Percentiles rank a stretch among this genome's conserved stretches.
phyloP scores from a whole-genome alignment of 2,797 vertebrate species.

The Gadopsis marmoratus region DNA sequence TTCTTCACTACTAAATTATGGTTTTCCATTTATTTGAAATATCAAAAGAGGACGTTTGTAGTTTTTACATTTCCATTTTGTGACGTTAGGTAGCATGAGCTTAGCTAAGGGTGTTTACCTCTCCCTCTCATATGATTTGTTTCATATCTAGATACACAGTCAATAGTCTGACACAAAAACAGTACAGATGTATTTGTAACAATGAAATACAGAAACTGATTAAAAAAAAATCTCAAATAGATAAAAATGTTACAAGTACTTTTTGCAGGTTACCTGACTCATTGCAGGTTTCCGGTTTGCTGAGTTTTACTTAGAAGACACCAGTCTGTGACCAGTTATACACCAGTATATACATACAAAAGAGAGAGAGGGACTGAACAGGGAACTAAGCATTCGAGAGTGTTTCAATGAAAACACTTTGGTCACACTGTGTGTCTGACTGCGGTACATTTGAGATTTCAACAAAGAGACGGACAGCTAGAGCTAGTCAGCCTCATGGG shows the following conservation, averaged over 20 bases:
- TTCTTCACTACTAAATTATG: not conserved
- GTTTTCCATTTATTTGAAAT: not conserved
- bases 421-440: slow-evolving; percentile 12
- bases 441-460: slow-evolving; percentile 6
- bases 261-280: no score
- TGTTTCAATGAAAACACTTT: slow-evolving; percentile 11
- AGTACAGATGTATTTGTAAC: not conserved
- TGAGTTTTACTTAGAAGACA: not conserved
- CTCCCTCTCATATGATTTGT: not conserved
- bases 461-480: slow-evolving; percentile 16
- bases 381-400: not conserved
- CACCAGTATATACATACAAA: no score
- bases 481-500: slow-evolving; percentile 48
- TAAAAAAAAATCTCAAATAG: not conserved
- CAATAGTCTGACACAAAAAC: not conserved
- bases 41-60: not conserved
- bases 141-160: not conserved
- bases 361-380: not conserved
- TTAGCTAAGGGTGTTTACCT: not conserved
- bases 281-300: not conserved
- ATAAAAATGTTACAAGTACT: not conserved
- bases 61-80: not conserved
- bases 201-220: not conserved
- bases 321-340: not conserved
- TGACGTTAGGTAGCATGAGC: not conserved